Conservation (phyloP, 2,888 invertebrate genomes). For the Xanthostigma xanthostigma region DNA sequence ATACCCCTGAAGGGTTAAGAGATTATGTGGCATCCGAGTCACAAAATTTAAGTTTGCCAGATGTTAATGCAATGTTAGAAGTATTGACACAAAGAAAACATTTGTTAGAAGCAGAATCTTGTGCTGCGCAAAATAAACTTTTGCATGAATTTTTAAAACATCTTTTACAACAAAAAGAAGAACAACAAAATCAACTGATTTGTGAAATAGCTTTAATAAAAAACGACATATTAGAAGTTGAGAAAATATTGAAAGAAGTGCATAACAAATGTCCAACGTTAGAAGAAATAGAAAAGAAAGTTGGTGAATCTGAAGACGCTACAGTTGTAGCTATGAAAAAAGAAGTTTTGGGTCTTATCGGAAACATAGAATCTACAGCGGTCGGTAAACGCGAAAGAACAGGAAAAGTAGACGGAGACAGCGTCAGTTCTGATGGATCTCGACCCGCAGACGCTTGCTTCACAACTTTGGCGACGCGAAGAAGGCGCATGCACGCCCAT, state of each 20-base stretch:
- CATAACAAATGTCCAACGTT: constrained; percentile 40
- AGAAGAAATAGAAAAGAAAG: constrained; percentile 35
- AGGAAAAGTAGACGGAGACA: constrained; percentile 9
- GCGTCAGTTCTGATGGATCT: constrained; percentile 2
- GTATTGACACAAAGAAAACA: constrained; percentile 65
- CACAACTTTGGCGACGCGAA: constrained; percentile 46
- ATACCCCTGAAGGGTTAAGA: constrained; percentile 36
- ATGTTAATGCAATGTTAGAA: constrained; percentile 70
- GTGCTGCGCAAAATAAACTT: constrained; percentile 65
- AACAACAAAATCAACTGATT: constrained; percentile 47
- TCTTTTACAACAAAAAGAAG: constrained; percentile 55
- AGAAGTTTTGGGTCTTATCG: constrained; percentile 39
- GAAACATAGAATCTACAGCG: constrained; percentile 35
- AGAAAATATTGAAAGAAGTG: constrained; percentile 42
- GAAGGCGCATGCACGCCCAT: constrained; percentile 66
- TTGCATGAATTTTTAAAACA: constrained; percentile 71
- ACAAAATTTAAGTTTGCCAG: constrained; percentile 55
- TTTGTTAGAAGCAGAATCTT: constrained; percentile 64
- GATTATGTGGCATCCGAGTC: constrained; percentile 53
- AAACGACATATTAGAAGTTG: constrained; percentile 56
- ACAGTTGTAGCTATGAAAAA: constrained; percentile 37
- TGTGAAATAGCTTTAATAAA: constrained; percentile 62
- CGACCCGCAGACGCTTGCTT: constrained; percentile 18
- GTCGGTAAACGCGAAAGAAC: constrained; percentile 1
- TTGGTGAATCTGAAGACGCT: constrained; percentile 30